Evolutionary conservation across 1,140 invertebrate species (phyloP).

Genomic region (Musca vetustissima): DNA sequence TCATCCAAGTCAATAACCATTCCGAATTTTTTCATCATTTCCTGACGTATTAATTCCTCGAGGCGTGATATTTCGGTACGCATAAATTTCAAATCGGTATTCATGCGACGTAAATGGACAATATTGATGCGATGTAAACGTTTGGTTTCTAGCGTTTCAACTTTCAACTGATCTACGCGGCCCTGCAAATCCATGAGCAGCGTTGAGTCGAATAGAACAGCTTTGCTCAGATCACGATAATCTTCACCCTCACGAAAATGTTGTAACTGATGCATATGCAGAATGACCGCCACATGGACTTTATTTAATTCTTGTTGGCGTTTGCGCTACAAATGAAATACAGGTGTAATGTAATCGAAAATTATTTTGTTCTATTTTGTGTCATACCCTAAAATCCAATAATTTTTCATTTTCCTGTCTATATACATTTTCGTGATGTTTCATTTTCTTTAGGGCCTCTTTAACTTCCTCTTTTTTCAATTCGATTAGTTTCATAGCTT

Average conservation of each 20-base stretch:
- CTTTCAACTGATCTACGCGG: conserved; percentile 66
- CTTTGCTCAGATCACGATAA: conserved; percentile 61
- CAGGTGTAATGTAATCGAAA: not conserved
- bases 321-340: conserved; percentile 62
- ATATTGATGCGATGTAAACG: conserved; percentile 61
- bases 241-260: conserved; percentile 59
- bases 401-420: conserved; percentile 42
- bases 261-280: conserved; percentile 69
- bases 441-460: conserved; percentile 46
- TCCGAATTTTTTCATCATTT: conserved; percentile 64
- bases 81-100: conserved; percentile 62
- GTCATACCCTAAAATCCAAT: conserved; percentile 38
- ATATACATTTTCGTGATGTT: conserved; percentile 42
- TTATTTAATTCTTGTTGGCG: conserved; percentile 72
- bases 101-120: conserved; percentile 60
- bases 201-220: conserved; percentile 65
- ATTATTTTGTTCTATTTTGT: not conserved
- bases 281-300: conserved; percentile 64
- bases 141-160: conserved; percentile 64
- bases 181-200: conserved; percentile 61
- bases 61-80: conserved; percentile 57
- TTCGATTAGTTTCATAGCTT: conserved; percentile 57
- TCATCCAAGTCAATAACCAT: conserved; percentile 59
- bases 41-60: conserved; percentile 57
- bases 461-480: conserved; percentile 48